These are phyloP conservation scores for Drosophila hamatofila DNA, from an alignment of 2,888 invertebrate species.

Conservation along the genomic window DNA sequence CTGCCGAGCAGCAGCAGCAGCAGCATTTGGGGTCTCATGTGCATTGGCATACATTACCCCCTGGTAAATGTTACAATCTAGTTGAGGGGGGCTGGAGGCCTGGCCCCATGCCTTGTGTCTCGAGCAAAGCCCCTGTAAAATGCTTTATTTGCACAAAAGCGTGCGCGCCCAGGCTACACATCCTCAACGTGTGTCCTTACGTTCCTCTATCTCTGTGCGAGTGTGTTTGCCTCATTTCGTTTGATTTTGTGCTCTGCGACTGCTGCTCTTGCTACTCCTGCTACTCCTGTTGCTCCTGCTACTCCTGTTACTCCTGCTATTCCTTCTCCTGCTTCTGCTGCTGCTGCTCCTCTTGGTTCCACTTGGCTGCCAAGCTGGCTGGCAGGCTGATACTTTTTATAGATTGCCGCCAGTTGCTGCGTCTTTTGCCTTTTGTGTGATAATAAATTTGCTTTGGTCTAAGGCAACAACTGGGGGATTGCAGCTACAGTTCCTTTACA, in stretches of 20 bases:
- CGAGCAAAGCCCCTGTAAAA: constrained; percentile 50
- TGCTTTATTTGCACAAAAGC: constrained; percentile 77
- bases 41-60: constrained; percentile 77
- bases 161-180: constrained; percentile 56
- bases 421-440: constrained; percentile 76
- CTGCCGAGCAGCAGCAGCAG: constrained; percentile 49
- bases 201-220: background rate
- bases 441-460: constrained; percentile 81
- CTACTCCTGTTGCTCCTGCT: constrained; percentile 48
- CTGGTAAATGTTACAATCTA: constrained; percentile 78
- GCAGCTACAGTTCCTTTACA: constrained; percentile 53
- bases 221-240: constrained; percentile 74
- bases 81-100: background rate
- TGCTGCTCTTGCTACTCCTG: constrained; percentile 30
- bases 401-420: constrained; percentile 61
- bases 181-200: constrained; percentile 41
- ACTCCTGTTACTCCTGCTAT: constrained; percentile 20
- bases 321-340: constrained; percentile 3
- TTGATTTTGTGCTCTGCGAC: constrained; percentile 72
- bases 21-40: constrained; percentile 70
- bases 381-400: constrained; percentile 59
- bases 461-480: constrained; percentile 75
- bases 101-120: constrained; percentile 5
- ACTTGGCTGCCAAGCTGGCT: constrained; percentile 33
- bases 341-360: constrained; percentile 24